phyloP scores from a whole-genome alignment of 2,888 invertebrate species.

The Brenthis hecate region DNA sequence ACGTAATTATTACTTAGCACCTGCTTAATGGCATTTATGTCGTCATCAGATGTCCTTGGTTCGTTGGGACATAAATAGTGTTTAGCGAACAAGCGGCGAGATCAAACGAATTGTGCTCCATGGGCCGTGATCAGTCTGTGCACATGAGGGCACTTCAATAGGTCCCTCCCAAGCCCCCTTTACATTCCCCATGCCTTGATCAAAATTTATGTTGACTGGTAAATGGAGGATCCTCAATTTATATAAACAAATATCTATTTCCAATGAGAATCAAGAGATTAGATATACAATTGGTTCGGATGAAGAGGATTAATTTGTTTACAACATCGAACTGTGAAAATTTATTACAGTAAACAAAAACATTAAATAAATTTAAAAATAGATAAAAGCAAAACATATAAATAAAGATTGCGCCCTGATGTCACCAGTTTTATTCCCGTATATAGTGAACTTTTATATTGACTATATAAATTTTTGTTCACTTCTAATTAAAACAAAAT shows the following conservation, averaged over 20 bases:
- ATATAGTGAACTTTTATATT: too few species aligned
- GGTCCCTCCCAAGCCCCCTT: slow-evolving; percentile 44
- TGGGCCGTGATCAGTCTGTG: slow-evolving; percentile 72
- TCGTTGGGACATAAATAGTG: slow-evolving; percentile 69
- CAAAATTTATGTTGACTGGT: slow-evolving; percentile 37
- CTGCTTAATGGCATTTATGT: slow-evolving; percentile 50
- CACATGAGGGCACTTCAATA: slow-evolving; percentile 71
- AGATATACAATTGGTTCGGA: neutral
- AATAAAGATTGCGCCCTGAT: too few species aligned
- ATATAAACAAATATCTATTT: slow-evolving; percentile 18
- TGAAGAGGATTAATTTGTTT: slow-evolving; percentile 5
- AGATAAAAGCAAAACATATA: too few species aligned
- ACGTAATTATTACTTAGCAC: slow-evolving; percentile 1
- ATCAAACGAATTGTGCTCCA: slow-evolving; percentile 80
- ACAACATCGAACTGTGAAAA: neutral
- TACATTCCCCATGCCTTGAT: slow-evolving; percentile 33
- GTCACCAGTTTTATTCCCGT: too few species aligned
- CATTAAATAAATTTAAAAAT: too few species aligned
- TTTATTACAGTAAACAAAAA: too few species aligned
- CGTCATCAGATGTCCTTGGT: slow-evolving; percentile 60
- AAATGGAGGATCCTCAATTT: slow-evolving; percentile 6
- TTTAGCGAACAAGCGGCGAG: slow-evolving; percentile 66
- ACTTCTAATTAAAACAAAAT: too few species aligned
- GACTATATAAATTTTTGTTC: too few species aligned
- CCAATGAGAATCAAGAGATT: neutral